These are phyloP conservation scores for Diogma glabrata DNA, from an alignment of 2,888 invertebrate species.

Conservation along the genomic window DNA sequence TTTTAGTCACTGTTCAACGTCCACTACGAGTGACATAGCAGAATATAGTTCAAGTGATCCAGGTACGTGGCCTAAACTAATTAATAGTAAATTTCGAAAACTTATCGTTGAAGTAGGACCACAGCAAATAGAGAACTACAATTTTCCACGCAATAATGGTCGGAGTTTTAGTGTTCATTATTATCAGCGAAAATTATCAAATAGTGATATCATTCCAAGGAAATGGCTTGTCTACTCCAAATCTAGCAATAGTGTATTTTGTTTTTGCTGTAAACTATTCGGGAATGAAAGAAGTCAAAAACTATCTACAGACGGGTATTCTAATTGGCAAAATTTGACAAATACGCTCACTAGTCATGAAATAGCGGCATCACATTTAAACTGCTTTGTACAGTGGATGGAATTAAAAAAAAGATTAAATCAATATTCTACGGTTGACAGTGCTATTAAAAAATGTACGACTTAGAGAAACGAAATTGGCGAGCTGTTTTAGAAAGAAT, in stretches of 20 bases:
- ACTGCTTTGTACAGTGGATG: neutral
- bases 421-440: neutral
- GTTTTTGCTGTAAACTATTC: slow-evolving; percentile 1
- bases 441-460: neutral
- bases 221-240: neutral
- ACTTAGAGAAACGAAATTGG: neutral
- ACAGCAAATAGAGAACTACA: too few relatives aligned
- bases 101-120: too few relatives aligned
- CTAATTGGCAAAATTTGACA: too few relatives aligned
- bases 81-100: too few relatives aligned
- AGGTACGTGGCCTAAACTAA: too few relatives aligned
- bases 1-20: too few relatives aligned
- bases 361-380: slow-evolving; percentile 1
- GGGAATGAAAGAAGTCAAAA: too few relatives aligned
- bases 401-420: neutral
- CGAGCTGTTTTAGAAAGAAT: neutral
- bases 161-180: neutral
- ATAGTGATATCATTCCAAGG: neutral
- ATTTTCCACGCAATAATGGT: too few relatives aligned
- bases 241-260: neutral
- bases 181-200: slow-evolving; percentile 1
- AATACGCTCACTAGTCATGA: neutral
- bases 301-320: too few relatives aligned
- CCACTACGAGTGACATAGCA: too few relatives aligned
- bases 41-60: too few relatives aligned